These are phyloP conservation scores for Varanus komodoensis DNA, from an alignment of 2,113 vertebrate genomes.

Conservation along the genomic window DNA sequence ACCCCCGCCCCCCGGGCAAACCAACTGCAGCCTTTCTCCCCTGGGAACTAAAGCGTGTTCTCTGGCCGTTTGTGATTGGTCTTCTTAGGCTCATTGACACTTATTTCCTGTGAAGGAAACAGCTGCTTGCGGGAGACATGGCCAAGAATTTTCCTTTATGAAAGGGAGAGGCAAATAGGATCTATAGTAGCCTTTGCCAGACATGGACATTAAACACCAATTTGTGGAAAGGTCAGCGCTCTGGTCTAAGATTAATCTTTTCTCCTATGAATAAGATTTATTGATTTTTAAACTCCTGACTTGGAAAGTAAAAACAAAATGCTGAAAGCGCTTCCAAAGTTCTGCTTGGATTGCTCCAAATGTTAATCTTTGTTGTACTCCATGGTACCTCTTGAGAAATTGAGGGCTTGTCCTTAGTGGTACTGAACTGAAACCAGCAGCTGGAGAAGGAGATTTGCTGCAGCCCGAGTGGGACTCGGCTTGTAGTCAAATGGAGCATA, in stretches of 20 bases:
- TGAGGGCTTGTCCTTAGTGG: not conserved
- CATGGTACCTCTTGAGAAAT: not conserved
- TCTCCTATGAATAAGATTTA: not conserved
- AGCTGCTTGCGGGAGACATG: not conserved
- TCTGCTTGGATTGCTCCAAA: not conserved
- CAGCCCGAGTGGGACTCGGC: not conserved
- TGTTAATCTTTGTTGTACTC: not conserved
- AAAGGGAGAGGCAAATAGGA: not conserved
- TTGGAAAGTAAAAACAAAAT: not conserved
- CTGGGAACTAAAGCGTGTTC: not conserved
- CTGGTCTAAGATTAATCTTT: not conserved
- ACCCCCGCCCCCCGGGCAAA: not conserved
- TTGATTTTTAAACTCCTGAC: not conserved
- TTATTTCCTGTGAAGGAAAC: conserved; percentile 18
- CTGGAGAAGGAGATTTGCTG: not conserved
- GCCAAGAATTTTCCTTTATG: not conserved
- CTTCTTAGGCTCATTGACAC: not conserved
- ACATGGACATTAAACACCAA: not conserved
- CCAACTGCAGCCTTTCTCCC: not conserved
- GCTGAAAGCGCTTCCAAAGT: not conserved
- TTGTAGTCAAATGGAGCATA: not conserved
- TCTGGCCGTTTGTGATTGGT: not conserved
- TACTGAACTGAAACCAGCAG: not conserved
- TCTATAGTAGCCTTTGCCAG: not conserved
- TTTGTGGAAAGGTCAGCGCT: not conserved